A percentile compares a stretch with the other conserved stretches of the same genome.
Conservation (phyloP, 2,797 vertebrate genomes). For the Cygnus olor region DNA sequence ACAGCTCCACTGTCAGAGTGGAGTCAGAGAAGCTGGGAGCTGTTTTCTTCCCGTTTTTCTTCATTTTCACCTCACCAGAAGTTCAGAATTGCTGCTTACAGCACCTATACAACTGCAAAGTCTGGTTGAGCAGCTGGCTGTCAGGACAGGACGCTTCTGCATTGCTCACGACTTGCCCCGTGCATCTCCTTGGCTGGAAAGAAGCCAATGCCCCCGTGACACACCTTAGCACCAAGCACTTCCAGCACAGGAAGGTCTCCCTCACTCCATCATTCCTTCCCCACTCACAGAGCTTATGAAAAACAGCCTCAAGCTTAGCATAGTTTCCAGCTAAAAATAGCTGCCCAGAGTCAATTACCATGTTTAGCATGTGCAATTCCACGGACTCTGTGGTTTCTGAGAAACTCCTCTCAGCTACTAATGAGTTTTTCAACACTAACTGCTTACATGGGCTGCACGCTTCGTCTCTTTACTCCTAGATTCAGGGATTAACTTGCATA, state of each 20-base stretch:
- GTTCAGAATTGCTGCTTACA: not conserved
- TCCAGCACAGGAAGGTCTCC: not conserved
- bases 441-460: fast-evolving
- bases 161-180: not conserved
- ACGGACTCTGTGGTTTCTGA: not conserved
- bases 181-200: not conserved
- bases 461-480: not conserved
- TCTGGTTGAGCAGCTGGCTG: not conserved
- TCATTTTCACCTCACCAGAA: not conserved
- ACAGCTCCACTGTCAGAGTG: not conserved
- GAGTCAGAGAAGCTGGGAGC: fast-evolving
- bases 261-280: not conserved
- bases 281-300: not conserved
- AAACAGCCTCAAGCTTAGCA: not conserved
- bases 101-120: not conserved
- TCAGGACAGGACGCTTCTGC: not conserved
- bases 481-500: not conserved
- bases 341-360: not conserved
- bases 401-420: not conserved
- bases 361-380: not conserved
- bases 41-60: not conserved
- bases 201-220: fast-evolving
- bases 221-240: not conserved
- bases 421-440: not conserved
- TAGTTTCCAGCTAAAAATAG: not conserved